Conservation (phyloP, 1,140 invertebrate genomes). For the Aphis craccivora region DNA sequence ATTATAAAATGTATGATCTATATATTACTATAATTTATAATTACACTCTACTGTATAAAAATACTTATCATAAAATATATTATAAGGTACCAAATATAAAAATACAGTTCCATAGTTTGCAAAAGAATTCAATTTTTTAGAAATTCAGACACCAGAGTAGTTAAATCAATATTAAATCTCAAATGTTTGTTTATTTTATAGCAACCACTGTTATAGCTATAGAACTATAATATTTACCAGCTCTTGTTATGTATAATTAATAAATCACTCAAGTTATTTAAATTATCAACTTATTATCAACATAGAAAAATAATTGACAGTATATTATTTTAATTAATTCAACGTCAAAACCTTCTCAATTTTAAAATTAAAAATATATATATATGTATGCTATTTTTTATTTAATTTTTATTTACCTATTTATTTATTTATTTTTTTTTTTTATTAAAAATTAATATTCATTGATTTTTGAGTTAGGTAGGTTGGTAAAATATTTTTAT, state of each 20-base stretch:
- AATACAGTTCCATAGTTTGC: not conserved
- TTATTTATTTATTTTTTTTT: not conserved
- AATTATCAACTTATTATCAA: not conserved
- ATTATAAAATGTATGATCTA: not conserved
- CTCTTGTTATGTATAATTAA: not conserved
- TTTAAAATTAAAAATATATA: not conserved
- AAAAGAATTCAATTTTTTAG: not conserved
- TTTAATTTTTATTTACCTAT: not conserved
- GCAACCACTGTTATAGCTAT: not conserved
- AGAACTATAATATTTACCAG: not conserved
- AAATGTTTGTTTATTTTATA: not conserved
- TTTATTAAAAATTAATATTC: slow-evolving; percentile 8
- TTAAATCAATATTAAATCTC: not conserved
- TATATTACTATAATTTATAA: not conserved
- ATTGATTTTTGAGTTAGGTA: not conserved
- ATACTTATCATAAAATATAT: not conserved
- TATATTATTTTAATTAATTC: slow-evolving; percentile 16
- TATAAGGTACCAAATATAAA: not conserved
- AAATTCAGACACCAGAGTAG: not conserved
- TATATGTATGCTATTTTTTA: not conserved
- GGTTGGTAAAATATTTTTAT: not conserved
- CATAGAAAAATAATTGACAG: not conserved
- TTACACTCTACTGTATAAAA: not conserved
- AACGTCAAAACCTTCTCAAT: not conserved
- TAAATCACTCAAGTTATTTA: not conserved